A percentile compares a stretch with the other conserved stretches of the same genome.
Conservation (phyloP, 2,113 vertebrate species). For the Colistium nudipinnis region DNA sequence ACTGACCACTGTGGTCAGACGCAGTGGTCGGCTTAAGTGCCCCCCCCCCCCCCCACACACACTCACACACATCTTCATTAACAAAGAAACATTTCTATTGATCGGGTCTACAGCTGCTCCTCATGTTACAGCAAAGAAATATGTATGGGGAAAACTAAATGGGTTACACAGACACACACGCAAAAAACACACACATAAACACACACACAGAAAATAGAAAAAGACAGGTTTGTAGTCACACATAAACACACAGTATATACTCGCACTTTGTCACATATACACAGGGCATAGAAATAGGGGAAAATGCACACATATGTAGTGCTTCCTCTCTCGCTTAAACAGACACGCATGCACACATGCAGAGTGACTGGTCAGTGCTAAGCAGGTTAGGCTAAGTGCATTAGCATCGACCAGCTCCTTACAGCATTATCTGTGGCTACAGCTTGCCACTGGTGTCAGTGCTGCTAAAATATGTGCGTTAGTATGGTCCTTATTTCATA, state of each 20-base stretch:
- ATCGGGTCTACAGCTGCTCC: slow-evolving; percentile 61
- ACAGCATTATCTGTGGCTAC: slow-evolving; percentile 69
- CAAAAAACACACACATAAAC: slow-evolving; percentile 19
- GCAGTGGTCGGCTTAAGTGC: slow-evolving; percentile 61
- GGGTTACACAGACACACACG: slow-evolving; percentile 47
- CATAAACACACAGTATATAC: slow-evolving; percentile 13
- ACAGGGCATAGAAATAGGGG: slow-evolving; percentile 34
- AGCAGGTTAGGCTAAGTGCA: slow-evolving; percentile 70
- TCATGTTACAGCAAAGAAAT: slow-evolving; percentile 76
- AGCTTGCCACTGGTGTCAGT: slow-evolving; percentile 63
- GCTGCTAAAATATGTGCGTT: slow-evolving; percentile 35
- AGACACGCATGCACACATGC: slow-evolving; percentile 34
- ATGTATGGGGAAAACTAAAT: slow-evolving; percentile 70
- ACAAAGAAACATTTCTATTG: slow-evolving; percentile 78
- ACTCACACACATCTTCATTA: slow-evolving; percentile 70
- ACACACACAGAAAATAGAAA: slow-evolving; percentile 32
- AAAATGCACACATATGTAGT: slow-evolving; percentile 58
- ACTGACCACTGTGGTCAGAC: slow-evolving; percentile 72
- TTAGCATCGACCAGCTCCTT: slow-evolving; percentile 74
- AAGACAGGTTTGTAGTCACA: too few relatives aligned
- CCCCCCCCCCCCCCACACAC: slow-evolving; percentile 16
- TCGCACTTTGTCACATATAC: slow-evolving; percentile 25
- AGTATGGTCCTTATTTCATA: too few relatives aligned
- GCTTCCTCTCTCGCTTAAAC: slow-evolving; percentile 32
- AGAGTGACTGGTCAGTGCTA: slow-evolving; percentile 72